phyloP scores from a whole-genome alignment of 2,888 invertebrate species.

The Eupithecia exiguata region DNA sequence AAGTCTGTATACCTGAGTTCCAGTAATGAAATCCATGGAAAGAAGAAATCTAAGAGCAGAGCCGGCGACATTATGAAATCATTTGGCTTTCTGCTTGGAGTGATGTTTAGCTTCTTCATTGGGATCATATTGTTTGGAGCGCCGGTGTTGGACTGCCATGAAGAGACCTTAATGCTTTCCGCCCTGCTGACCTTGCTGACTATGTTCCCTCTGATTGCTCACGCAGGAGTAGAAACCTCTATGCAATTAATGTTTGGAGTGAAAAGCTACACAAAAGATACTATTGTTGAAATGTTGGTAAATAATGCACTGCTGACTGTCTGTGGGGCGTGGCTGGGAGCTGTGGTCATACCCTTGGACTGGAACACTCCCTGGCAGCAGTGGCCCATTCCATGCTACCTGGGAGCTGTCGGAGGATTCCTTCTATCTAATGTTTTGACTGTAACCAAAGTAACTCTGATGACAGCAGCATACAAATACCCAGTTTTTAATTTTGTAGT shows the following conservation, averaged over 20 bases:
- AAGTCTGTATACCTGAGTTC: constrained; percentile 79
- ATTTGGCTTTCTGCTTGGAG: constrained; percentile 69
- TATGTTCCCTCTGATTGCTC: constrained; percentile 85
- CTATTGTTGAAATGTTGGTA: constrained; percentile 83
- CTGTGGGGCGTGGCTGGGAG: constrained; percentile 93
- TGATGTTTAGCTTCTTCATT: constrained; percentile 82
- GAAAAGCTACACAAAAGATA: constrained; percentile 77
- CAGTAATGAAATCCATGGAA: constrained; percentile 64
- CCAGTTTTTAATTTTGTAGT: constrained; percentile 64
- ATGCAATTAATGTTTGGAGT: constrained; percentile 82
- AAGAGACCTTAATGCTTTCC: constrained; percentile 88
- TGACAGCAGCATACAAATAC: constrained; percentile 68
- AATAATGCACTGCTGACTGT: constrained; percentile 84
- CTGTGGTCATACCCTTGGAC: constrained; percentile 93
- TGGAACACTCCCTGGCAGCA: constrained; percentile 96
- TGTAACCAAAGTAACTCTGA: constrained; percentile 72
- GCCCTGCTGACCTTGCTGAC: constrained; percentile 85
- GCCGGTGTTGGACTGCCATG: constrained; percentile 84
- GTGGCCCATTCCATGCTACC: constrained; percentile 89
- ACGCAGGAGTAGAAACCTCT: constrained; percentile 84
- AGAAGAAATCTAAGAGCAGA: constrained; percentile 68
- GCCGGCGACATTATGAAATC: constrained; percentile 81
- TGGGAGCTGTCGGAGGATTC: constrained; percentile 87
- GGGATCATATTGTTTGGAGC: constrained; percentile 88
- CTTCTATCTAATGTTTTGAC: constrained; percentile 82